These are phyloP conservation scores for Thomomys bottae DNA, from an alignment of 2,113 vertebrate genomes.

Conservation along the genomic window DNA sequence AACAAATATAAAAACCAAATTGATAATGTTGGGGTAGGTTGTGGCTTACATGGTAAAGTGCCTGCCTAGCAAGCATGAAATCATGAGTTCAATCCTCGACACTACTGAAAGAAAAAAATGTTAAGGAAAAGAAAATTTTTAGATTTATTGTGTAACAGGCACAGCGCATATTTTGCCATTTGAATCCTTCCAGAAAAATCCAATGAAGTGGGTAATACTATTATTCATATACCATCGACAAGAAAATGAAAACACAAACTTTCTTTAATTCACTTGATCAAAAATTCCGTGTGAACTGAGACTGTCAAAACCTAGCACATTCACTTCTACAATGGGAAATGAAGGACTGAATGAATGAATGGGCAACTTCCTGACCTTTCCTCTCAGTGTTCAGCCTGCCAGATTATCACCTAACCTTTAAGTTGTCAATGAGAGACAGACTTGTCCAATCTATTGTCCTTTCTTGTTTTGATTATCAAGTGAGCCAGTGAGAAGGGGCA, in stretches of 20 bases:
- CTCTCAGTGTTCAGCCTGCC: not conserved
- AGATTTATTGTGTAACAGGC: not conserved
- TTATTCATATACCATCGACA: not conserved
- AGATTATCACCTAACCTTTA: not conserved
- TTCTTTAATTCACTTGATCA: constrained; percentile 11
- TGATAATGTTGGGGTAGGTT: no score
- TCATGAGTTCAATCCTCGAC: no score
- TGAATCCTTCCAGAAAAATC: constrained; percentile 10
- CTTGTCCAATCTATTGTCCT: not conserved
- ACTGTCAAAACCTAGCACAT: not conserved
- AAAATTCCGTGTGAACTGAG: not conserved
- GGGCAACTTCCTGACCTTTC: not conserved
- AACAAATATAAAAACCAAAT: no score
- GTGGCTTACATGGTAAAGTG: no score
- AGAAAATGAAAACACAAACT: constrained; percentile 48
- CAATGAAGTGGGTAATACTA: not conserved
- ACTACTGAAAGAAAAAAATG: no score
- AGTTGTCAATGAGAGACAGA: not conserved
- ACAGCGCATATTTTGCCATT: not conserved
- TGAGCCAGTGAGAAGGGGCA: not conserved
- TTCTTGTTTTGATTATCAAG: constrained; percentile 15
- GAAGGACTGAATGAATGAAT: not conserved
- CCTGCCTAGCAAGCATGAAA: no score
- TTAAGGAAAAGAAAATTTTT: not conserved
- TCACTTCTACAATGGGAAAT: not conserved